Percentiles rank a stretch among this genome's conserved stretches.
These are phyloP conservation scores for Dione vanillae DNA, from an alignment of 2,888 invertebrate species.

Conservation along the genomic window DNA sequence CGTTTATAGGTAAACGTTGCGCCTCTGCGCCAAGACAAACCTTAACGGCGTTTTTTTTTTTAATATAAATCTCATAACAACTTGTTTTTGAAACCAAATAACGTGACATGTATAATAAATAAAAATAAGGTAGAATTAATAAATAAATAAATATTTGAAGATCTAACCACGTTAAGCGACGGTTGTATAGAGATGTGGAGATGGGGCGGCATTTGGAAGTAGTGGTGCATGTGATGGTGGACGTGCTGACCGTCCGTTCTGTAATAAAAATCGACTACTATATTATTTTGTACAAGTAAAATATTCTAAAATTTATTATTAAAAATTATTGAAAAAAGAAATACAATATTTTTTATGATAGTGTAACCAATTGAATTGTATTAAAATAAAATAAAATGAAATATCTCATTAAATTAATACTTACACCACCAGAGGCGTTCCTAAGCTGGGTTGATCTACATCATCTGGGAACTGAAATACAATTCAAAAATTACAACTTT, in stretches of 20 bases:
- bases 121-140: too few species aligned
- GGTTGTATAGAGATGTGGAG: slow-evolving; percentile 85
- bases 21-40: too few species aligned
- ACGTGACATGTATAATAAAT: too few species aligned
- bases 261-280: slow-evolving; percentile 49
- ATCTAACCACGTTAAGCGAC: slow-evolving; percentile 60
- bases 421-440: slow-evolving; percentile 64
- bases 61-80: too few species aligned
- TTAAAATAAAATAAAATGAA: not conserved
- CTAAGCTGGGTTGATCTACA: slow-evolving; percentile 62
- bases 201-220: slow-evolving; percentile 83
- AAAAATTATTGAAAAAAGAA: too few species aligned
- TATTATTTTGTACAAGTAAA: too few species aligned
- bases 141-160: not conserved
- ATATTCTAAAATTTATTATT: too few species aligned
- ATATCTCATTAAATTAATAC: slow-evolving; percentile 45
- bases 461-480: slow-evolving; percentile 69
- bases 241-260: slow-evolving; percentile 85
- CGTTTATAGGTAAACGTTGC: too few species aligned
- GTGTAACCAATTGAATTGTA: too few species aligned
- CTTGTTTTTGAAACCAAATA: too few species aligned
- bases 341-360: too few species aligned
- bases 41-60: too few species aligned
- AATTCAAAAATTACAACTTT: not conserved
- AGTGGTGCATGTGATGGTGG: slow-evolving; percentile 92